Percentiles rank a stretch among this genome's conserved stretches.
Evolutionary conservation across 2,797 vertebrate genomes (phyloP).

Genomic region (Eulemur rubriventer): DNA sequence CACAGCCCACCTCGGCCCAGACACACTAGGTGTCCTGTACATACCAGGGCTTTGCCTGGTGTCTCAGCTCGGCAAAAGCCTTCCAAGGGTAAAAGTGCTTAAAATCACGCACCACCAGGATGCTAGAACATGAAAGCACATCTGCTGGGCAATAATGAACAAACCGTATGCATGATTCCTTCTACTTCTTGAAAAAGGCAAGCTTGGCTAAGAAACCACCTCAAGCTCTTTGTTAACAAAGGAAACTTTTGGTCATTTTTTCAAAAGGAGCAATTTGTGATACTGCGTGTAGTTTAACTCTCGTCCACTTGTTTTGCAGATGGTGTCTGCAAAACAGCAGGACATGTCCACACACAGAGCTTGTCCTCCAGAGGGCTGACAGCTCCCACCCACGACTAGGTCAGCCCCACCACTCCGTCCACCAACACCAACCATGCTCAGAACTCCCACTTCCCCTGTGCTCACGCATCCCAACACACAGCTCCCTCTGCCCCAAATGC

Average conservation of each 20-base stretch:
- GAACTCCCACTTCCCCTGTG: fast-evolving
- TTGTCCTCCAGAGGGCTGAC: background rate
- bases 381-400: fast-evolving
- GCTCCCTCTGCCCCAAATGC: background rate
- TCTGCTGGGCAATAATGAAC: fast-evolving
- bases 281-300: fast-evolving
- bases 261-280: fast-evolving
- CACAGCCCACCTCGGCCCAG: fast-evolving
- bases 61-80: background rate
- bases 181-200: background rate
- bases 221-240: background rate
- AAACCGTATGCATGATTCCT: fast-evolving
- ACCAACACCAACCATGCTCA: background rate
- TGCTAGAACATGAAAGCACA: fast-evolving
- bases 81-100: background rate
- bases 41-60: fast-evolving
- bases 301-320: fast-evolving
- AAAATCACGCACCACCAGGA: background rate
- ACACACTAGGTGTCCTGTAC: fast-evolving
- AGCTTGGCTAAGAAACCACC: background rate
- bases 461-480: fast-evolving
- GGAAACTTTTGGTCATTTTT: fast-evolving
- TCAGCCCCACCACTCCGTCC: fast-evolving
- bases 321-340: fast-evolving
- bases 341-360: fast-evolving